Base-by-base conservation (phyloP, 2,888 invertebrate genomes). In the Calliopum simillimum region DNA sequence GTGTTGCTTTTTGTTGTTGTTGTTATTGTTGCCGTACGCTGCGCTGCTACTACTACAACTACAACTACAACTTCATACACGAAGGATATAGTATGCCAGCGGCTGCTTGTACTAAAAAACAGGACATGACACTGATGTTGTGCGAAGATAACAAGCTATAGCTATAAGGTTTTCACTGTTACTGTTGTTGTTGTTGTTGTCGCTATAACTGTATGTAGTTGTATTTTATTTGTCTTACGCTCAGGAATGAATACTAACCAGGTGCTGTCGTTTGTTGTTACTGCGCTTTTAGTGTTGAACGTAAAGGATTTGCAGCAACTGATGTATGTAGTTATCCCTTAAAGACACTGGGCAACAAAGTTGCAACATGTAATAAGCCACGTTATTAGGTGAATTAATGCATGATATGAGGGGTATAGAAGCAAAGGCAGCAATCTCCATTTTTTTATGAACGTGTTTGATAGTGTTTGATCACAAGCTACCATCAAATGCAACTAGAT, bases 241-340 rank as follows among this genome's bases (percentile, higher is more conserved):
- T 71, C 69, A 67, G 74, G 74, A 73, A 71, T 74, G 76, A 73
- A 74, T 74, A 73, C 72, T 73, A 76, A 76, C 72, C 74, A 74
- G 73, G 73, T 74, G 73, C 51, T 41, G 43, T 16, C 55, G 19
- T 23, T 14, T 55, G 23, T 55, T 21, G 16, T 55, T 16, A 4
- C 19, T 55, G 55, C 23, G 14, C 55, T 53, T 11, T 16, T 14
- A 25, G 46, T 58, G 67, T 71, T 61, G 53, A 61, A 21, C 46
- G 61, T 23, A 61, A 46, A 46, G 61, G 61, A 61, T 61, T 59
- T 69, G 65, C 66, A 69, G 61, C 68, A 69, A 49, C 47, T 55
- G 69, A 69, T 65, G 65, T 53, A 58, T 44, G 61, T 61, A n/a
- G n/a, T n/a, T n/a, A 71, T 47, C 21, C 55, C 44, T 33, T 4